Evolutionary conservation across 1,140 invertebrate species (phyloP).

Genomic region (Drosophila novamexicana): DNA sequence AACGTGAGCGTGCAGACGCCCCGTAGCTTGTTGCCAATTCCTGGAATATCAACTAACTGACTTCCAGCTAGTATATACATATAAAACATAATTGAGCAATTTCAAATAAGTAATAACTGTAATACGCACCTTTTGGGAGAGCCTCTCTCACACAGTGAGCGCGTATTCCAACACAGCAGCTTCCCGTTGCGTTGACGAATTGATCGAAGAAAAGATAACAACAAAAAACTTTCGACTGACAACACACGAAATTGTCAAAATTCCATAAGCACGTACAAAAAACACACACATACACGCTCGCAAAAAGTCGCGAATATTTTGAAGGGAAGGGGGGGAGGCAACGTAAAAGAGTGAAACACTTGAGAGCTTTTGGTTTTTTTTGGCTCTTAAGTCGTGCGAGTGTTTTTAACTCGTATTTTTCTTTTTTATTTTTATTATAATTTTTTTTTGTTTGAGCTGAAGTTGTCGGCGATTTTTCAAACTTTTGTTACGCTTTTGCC

Average conservation of each 20-base stretch:
- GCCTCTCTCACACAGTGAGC: conserved; percentile 19
- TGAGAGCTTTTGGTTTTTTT: conserved; percentile 24
- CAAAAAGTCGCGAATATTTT: conserved; percentile 25
- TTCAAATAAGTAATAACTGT: conserved; percentile 35
- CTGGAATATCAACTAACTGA: conserved; percentile 27
- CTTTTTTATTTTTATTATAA: conserved; percentile 10
- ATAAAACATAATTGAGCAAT: not conserved
- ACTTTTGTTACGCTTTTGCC: conserved; percentile 51
- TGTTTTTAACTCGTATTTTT: conserved; percentile 17
- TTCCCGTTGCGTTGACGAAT: conserved; percentile 29
- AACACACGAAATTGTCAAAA: conserved; percentile 48
- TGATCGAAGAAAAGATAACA: conserved; percentile 16
- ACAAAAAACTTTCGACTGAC: conserved; percentile 39
- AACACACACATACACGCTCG: conserved; percentile 6
- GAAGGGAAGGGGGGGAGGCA: not conserved
- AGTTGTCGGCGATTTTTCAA: conserved; percentile 36
- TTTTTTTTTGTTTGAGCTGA: conserved; percentile 5
- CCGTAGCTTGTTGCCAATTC: conserved; percentile 22
- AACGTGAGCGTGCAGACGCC: conserved; percentile 43
- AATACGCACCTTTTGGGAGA: conserved; percentile 33
- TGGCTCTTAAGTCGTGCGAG: conserved; percentile 19
- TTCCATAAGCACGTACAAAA: conserved; percentile 33
- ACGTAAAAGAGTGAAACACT: conserved; percentile 7
- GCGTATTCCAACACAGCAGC: conserved; percentile 43
- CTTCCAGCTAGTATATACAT: not conserved